Base-by-base conservation (phyloP, 2,888 invertebrate genomes). In the Macrosiphum euphorbiae region DNA sequence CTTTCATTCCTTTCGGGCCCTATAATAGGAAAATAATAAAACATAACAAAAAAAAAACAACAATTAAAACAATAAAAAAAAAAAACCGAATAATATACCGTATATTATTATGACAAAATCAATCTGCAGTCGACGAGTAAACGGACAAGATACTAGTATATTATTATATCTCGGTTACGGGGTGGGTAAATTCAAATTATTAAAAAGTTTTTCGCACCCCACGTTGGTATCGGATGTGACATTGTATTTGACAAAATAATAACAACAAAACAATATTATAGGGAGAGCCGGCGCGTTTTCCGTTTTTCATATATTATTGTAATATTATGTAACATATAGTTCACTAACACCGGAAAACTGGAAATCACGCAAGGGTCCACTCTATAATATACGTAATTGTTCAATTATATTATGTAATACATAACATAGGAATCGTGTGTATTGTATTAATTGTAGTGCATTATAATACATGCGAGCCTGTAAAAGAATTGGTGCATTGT, bases 1-100 rank as follows among this genome's bases (percentile, higher is more conserved):
- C 98, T 96, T 97, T 97, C 96, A 97, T 97, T 96, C 97, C 97
- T 96, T 97, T 97, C 96, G 96, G 96, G 95, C 97, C 97, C 97
- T 97, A 78, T 78, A 78, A 78, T 78, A 95, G 96, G 96, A 94
- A 93, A 93, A 94, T 47, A 92, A 61, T 20, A 92, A 88, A 89
- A 58, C 88, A 85, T 58, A 58, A 92, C 58, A 58, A 86, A 20
- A 87, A 47, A 41, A 89, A 86, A 55, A 91, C 20, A 55, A 85
- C 35, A 87, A 28, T 44, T 58, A 89, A 58, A 44, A 41, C 16
- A 28, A 58, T 58, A 41, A 44, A 52, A 55, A 41, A 44, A 52
- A 55, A 88, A 24, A 5, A 35, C 47, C 26, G 16, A 44, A 44
- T 90, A 67, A 47, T 58, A 44, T 41, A 41, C 26, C 8, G 35